Conservation (phyloP, 2,797 vertebrate species). For the Cuniculus paca region DNA sequence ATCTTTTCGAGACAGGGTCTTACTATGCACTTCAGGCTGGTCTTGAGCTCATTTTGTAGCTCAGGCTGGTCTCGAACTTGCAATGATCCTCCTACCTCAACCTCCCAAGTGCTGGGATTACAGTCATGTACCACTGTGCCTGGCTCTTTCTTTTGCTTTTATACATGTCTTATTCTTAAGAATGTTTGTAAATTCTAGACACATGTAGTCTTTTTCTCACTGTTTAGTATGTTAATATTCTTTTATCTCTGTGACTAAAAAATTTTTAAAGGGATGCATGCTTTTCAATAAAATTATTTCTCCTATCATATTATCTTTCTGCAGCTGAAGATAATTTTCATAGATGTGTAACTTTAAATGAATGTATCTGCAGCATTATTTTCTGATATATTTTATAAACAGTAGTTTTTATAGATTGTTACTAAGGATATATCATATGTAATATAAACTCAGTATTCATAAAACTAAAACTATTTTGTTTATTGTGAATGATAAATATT, state of each 20-base stretch:
- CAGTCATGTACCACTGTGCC: no score
- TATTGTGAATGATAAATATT: conserved; percentile 47
- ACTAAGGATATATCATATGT: background rate
- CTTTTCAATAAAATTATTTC: conserved; percentile 57
- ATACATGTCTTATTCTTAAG: conserved; percentile 42
- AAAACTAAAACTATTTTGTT: conserved; percentile 19
- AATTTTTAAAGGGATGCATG: conserved; percentile 14
- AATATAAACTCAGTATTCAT: background rate
- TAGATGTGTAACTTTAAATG: conserved; percentile 40
- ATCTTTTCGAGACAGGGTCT: no score
- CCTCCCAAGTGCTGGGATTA: no score
- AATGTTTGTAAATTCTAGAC: background rate
- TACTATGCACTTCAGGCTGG: no score
- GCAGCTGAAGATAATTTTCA: conserved; percentile 44
- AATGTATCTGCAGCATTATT: background rate
- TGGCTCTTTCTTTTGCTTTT: conserved; percentile 31
- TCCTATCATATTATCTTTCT: conserved; percentile 30
- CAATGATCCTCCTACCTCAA: no score
- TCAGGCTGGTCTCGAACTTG: no score
- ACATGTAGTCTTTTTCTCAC: background rate
- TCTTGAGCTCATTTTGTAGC: no score
- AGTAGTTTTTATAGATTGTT: conserved; percentile 38
- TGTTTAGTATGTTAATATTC: conserved; percentile 38
- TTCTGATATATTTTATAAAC: conserved; percentile 51
- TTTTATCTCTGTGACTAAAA: conserved; percentile 48